Evolutionary conservation across 2,888 invertebrate species (phyloP).

Genomic region (Eugnorisma glareosa): DNA sequence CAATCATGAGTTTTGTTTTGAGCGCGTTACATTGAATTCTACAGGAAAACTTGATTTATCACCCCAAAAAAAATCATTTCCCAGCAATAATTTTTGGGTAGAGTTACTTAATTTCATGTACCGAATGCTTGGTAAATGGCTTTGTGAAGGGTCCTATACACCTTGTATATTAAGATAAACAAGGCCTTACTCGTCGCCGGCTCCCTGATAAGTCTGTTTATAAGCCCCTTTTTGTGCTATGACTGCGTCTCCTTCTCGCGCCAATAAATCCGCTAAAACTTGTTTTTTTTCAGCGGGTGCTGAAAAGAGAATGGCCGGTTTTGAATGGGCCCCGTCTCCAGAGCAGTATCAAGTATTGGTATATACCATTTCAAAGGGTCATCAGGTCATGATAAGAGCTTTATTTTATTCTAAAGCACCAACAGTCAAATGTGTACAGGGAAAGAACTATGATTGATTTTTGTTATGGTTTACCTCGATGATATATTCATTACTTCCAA

Average conservation of each 20-base stretch:
- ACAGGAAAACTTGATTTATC: too few species aligned
- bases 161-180: neutral
- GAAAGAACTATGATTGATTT: neutral
- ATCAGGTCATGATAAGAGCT: neutral
- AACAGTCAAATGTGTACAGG: neutral
- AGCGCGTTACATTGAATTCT: too few species aligned
- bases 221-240: conserved; percentile 75
- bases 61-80: too few species aligned
- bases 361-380: neutral
- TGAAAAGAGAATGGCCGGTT: conserved; percentile 35
- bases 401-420: neutral
- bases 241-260: conserved; percentile 72
- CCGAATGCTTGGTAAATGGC: too few species aligned
- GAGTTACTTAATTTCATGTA: too few species aligned
- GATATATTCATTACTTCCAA: neutral
- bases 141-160: too few species aligned
- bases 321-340: neutral
- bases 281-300: conserved; percentile 76
- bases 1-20: too few species aligned
- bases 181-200: conserved; percentile 77
- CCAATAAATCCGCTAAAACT: conserved; percentile 79
- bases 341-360: neutral
- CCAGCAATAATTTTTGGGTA: too few species aligned
- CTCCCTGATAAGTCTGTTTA: conserved; percentile 78
- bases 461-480: neutral